Evolutionary conservation across 1,140 invertebrate genomes (phyloP).

Genomic region (Hypothenemus hampei): DNA sequence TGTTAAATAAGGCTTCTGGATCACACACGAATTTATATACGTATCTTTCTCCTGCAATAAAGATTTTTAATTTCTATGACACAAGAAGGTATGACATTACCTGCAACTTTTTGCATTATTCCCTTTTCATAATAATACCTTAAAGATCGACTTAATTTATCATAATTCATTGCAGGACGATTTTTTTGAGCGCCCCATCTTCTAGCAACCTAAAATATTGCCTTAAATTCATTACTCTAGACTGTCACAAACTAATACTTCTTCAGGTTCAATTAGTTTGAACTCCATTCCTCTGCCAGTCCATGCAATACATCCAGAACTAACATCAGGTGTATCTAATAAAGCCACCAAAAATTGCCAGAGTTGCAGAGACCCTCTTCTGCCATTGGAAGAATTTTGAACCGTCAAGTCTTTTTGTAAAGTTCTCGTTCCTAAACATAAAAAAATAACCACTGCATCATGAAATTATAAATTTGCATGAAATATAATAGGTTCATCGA

Average conservation of each 20-base stretch:
- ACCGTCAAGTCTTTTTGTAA: too few species aligned
- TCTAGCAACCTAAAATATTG: conserved; percentile 60
- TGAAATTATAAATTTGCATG: too few species aligned
- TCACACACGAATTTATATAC: conserved; percentile 96
- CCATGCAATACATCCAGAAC: conserved; percentile 90
- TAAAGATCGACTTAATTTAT: conserved; percentile 87
- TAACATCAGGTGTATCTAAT: conserved; percentile 73
- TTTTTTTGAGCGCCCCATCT: conserved; percentile 84
- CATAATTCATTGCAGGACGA: conserved; percentile 95
- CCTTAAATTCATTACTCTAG: not conserved
- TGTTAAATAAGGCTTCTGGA: conserved; percentile 86
- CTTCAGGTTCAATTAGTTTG: conserved; percentile 91
- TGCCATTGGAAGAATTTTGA: conserved; percentile 40
- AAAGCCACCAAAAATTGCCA: conserved; percentile 93
- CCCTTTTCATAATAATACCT: conserved; percentile 97
- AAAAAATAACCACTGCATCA: too few species aligned
- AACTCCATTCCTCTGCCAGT: conserved; percentile 92
- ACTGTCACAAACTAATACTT: conserved; percentile 52
- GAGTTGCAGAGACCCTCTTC: conserved; percentile 82
- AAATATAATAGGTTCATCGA: too few species aligned
- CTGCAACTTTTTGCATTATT: conserved; percentile 97
- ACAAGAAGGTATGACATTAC: conserved; percentile 41
- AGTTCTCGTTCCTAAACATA: too few species aligned
- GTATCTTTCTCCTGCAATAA: conserved; percentile 78
- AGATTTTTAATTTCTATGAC: conserved; percentile 20